Base-by-base conservation (phyloP, 2,888 invertebrate species). In the Fissipunctia ypsillon region DNA sequence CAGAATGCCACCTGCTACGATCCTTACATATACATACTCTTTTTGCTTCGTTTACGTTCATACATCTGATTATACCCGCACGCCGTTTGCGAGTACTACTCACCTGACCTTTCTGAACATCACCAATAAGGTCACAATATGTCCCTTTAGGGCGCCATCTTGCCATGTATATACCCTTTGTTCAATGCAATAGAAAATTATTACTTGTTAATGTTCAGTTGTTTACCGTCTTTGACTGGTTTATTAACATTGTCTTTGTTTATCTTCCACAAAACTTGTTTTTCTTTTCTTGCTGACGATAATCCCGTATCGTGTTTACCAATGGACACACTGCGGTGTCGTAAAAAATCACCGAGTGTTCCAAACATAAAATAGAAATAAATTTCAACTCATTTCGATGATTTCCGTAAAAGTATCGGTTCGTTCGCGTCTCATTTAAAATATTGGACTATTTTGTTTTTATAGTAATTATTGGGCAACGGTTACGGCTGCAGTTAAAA, bases 261-360 rank as follows among this genome's bases (percentile, higher is more conserved):
- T 28, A 28, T 50, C 41, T 52, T 65, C 5, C 5, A 28, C 28
- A 28, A 28, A 43, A 22, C 5, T 19, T 48, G 10, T 5, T 14
- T 25, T 38, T n/a, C 7, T 41, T 12, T 50, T 14, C 6, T 38
- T 6, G 16, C 6, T 3, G 41, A 41, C 14, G 14, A 28, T 6
- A 67, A 50, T 78, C 12, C 14, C 82, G 74, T 81, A 22, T 41
- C 69, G 64, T 54, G 14, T 25, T 4, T 19, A 3, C 10, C 68
- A 80, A 61, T 69, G 84, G 71, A 75, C 28, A 75, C 3, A 22
- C 41, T 5, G 0, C 2, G 5, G 16, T 43, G 60, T 80, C 79
- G 75, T 86, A 48, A 86, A 84, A 76, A 76, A 75, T 81, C 76
- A 83, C 82, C 75, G 72, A 75, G 77, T 80, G 86, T 81, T 83